A percentile compares a stretch with the other conserved stretches of the same genome.
Conservation (phyloP, 2,797 vertebrate species). For the Sebastes variabilis region DNA sequence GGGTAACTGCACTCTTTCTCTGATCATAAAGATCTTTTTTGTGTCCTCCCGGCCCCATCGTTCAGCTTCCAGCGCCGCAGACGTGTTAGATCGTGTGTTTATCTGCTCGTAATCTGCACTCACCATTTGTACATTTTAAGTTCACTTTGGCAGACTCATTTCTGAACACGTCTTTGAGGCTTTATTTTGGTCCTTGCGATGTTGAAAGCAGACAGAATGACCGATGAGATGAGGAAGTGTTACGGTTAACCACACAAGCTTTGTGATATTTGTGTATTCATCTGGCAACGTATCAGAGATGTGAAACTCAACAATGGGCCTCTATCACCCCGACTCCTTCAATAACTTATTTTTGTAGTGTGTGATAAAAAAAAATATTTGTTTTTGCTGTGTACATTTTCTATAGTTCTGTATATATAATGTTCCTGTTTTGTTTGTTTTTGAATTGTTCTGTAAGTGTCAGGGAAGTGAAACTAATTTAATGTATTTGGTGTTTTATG, state of each 20-base stretch:
- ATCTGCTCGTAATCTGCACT: conserved; percentile 26
- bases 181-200: neutral
- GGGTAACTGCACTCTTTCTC: conserved; percentile 64
- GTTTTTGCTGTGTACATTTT: conserved; percentile 73
- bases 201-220: conserved; percentile 9
- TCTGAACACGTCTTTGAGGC: neutral
- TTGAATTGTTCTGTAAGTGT: conserved; percentile 69
- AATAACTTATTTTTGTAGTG: conserved; percentile 72
- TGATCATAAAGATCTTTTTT: conserved; percentile 40
- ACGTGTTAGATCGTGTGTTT: conserved; percentile 16
- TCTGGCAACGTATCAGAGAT: conserved; percentile 24
- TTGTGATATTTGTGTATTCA: conserved; percentile 27
- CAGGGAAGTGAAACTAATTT: conserved; percentile 75
- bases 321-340: conserved; percentile 56
- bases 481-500: conserved; percentile 69
- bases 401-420: conserved; percentile 69
- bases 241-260: conserved; percentile 29
- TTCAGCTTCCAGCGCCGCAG: conserved; percentile 30
- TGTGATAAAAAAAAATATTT: conserved; percentile 58
- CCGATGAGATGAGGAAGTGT: conserved; percentile 23
- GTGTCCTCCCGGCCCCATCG: conserved; percentile 31
- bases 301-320: conserved; percentile 41
- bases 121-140: conserved; percentile 12
- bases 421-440: conserved; percentile 57
- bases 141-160: conserved; percentile 5